Percentiles rank a stretch among this genome's conserved stretches.
phyloP scores from a whole-genome alignment of 2,888 invertebrate species.

The Hecatera dysodea region DNA sequence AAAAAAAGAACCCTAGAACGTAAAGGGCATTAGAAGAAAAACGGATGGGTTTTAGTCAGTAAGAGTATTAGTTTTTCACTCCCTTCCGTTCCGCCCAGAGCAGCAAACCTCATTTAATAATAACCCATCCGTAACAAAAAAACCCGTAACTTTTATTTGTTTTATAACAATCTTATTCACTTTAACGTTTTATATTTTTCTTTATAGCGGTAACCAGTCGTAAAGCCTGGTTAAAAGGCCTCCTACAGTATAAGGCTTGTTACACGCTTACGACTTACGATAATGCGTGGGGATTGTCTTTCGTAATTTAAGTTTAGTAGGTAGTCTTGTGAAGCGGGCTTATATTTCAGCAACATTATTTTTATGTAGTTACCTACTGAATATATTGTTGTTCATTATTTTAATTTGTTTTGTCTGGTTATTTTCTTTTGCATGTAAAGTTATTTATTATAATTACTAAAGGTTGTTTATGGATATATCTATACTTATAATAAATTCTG shows the following conservation, averaged over 20 bases:
- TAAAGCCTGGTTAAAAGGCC: conserved; percentile 67
- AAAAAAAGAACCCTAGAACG: no score
- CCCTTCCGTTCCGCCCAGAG: no score
- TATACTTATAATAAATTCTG: no score
- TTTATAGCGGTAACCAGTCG: conserved; percentile 69
- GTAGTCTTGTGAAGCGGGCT: conserved; percentile 28
- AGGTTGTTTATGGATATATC: background rate
- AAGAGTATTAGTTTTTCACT: no score
- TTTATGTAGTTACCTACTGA: conserved; percentile 10
- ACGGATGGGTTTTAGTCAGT: no score
- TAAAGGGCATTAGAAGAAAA: no score
- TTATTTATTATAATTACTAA: conserved; percentile 25
- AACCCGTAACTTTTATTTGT: conserved; percentile 53
- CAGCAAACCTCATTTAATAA: no score
- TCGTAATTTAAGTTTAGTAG: conserved; percentile 60
- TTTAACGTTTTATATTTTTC: conserved; percentile 66
- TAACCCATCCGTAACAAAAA: no score
- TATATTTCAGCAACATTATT: conserved; percentile 26
- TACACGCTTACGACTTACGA: conserved; percentile 59
- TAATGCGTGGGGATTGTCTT: conserved; percentile 56
- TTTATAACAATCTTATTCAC: conserved; percentile 71
- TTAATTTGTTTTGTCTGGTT: conserved; percentile 17
- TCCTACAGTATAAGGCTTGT: conserved; percentile 63
- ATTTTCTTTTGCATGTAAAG: conserved; percentile 4
- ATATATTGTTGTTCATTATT: conserved; percentile 37